phyloP scores from a whole-genome alignment of 1,140 invertebrate genomes.

The Panagrolaimus sp. region DNA sequence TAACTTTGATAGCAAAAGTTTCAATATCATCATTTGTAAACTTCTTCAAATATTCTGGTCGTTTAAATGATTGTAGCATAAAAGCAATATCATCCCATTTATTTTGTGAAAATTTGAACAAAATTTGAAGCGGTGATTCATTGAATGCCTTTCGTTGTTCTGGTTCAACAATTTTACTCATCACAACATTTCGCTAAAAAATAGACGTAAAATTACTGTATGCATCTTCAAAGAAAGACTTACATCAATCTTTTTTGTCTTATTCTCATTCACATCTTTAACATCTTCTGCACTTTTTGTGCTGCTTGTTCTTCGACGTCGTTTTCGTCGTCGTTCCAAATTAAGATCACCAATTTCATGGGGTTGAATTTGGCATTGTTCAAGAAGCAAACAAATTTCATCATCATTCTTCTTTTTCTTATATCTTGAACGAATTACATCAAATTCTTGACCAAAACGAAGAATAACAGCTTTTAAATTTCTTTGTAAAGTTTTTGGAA shows the following conservation, averaged over 20 bases:
- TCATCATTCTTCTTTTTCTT: slow-evolving; percentile 13
- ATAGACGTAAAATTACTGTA: too few relatives aligned
- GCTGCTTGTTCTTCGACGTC: slow-evolving; percentile 13
- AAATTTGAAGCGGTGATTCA: background rate
- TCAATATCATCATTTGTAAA: background rate
- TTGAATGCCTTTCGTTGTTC: background rate
- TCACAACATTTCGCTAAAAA: background rate
- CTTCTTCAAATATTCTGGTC: background rate
- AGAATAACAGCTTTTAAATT: slow-evolving; percentile 19
- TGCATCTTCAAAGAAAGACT: too few relatives aligned
- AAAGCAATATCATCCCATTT: slow-evolving; percentile 6
- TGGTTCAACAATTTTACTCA: background rate
- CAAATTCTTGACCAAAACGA: slow-evolving; percentile 24
- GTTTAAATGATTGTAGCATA: background rate
- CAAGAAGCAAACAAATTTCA: slow-evolving; percentile 13
- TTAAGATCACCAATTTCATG: slow-evolving; percentile 28
- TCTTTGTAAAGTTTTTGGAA: slow-evolving; percentile 14
- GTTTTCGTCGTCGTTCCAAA: slow-evolving; percentile 21
- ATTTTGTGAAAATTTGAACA: background rate
- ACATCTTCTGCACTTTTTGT: slow-evolving; percentile 6
- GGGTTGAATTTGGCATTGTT: slow-evolving; percentile 24
- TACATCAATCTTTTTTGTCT: too few relatives aligned
- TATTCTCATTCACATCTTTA: background rate
- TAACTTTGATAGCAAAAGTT: background rate
- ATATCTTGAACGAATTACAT: slow-evolving; percentile 25